Evolutionary conservation across 2,888 invertebrate genomes (phyloP), one percentile per base, ranked within the genome.

Genomic region (Pollenia labialis): DNA sequence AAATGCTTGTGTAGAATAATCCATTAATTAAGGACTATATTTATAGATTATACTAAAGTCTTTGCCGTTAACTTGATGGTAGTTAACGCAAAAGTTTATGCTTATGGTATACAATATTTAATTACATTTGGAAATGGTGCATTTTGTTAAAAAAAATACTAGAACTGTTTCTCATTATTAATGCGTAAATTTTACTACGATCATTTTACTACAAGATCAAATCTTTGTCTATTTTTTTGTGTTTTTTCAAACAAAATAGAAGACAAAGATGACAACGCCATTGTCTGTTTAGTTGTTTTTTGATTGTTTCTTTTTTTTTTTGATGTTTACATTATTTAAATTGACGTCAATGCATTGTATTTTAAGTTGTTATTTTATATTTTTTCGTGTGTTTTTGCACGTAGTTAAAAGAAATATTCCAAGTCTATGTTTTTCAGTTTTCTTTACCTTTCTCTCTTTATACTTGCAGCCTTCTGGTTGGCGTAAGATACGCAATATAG

Each of bases 401-500:
- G 32, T 32, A 6, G 32, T 32, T 32, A 6, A 32, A 32, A 32
- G 6, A 32, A 32, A 32, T 32, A 6, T 32, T 32, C 8, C 8
- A 52, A 58, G 8, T 42, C 42, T 62, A 32, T 32, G 32, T 32
- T 32, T 32, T 52, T n/a, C 14, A 64, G 12, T 77, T 66, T 18
- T 42, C 10, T 32, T 52, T 72, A 1, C n/a, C 18, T 42, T 16
- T 23, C 46, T 72, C 54, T 58, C 32, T 32, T 6, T 32, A 32
- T 88, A 58, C 16, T 95, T 96, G 52, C 95, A 98, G 98, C 96
- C 97, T 90, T 98, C 98, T 42, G 97, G 98, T 92, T 99, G 98
- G 98, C 95, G 97, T 88, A 98, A 98, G 93, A 95, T 99, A 62
- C 95, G 98, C 74, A 98, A 97, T 92, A 98, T 98, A 81, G 98